These are phyloP conservation scores for Siderastrea radians DNA, from an alignment of 92 coral and sea anemone species.

Conservation along the genomic window DNA sequence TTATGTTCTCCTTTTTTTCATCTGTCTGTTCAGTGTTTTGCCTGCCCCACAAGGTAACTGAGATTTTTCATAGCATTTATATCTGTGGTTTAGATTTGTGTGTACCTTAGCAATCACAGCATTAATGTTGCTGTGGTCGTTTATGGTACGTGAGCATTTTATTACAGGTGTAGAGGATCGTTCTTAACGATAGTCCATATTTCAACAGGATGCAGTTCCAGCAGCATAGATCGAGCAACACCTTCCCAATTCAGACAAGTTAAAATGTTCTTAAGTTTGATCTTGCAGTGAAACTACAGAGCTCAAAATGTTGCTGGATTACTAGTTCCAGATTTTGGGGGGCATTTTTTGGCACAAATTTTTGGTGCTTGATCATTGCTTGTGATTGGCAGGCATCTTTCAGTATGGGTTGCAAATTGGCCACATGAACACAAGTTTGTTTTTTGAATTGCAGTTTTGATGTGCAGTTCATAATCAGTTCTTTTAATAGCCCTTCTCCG, in stretches of 20 bases:
- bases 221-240: neutral
- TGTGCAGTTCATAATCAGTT: too few species aligned
- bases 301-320: neutral
- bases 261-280: neutral
- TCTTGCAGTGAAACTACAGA: neutral
- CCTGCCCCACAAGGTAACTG: slow-evolving; percentile 82
- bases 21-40: slow-evolving; percentile 72
- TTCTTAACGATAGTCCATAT: neutral
- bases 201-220: neutral
- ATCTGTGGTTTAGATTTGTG: slow-evolving; percentile 27
- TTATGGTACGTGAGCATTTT: slow-evolving; percentile 5
- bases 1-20: slow-evolving; percentile 81
- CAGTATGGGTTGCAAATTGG: too few species aligned
- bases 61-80: slow-evolving; percentile 66
- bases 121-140: neutral
- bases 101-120: neutral
- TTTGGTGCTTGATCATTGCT: neutral
- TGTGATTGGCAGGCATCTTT: too few species aligned
- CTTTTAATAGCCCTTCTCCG: too few species aligned
- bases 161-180: neutral
- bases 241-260: neutral
- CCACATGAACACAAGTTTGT: too few species aligned
- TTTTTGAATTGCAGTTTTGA: too few species aligned
- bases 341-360: neutral
- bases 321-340: neutral